Conservation (phyloP, 2,888 invertebrate genomes). For the Stomorhina lunata region DNA sequence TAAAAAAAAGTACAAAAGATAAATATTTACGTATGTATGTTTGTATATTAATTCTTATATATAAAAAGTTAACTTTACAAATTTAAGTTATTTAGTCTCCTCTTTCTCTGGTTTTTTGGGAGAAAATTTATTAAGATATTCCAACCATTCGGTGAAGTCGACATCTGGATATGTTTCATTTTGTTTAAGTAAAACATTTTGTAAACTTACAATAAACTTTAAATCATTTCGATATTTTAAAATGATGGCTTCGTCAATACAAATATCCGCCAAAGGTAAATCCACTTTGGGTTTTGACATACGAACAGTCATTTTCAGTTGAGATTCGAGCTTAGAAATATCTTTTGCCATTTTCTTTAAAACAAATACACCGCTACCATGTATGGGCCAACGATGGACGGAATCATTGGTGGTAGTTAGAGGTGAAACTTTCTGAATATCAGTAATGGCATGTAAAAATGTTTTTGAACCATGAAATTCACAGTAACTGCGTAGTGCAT, state of each 20-base stretch:
- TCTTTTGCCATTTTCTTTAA: conserved; percentile 69
- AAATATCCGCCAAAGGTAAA: conserved; percentile 71
- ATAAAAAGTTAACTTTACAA: neutral
- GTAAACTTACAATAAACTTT: conserved; percentile 69
- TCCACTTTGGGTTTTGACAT: conserved; percentile 70
- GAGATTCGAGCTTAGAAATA: conserved; percentile 63
- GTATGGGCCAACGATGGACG: conserved; percentile 66
- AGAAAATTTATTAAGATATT: conserved; percentile 66
- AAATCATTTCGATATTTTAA: conserved; percentile 70
- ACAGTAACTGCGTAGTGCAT: conserved; percentile 74
- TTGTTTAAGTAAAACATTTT: conserved; percentile 67
- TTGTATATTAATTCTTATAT: neutral
- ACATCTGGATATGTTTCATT: conserved; percentile 63
- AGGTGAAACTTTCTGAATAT: conserved; percentile 63
- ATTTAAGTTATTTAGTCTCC: conserved; percentile 23
- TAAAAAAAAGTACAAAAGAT: neutral
- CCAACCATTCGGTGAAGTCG: conserved; percentile 67
- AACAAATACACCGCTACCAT: conserved; percentile 59
- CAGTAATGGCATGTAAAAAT: conserved; percentile 70
- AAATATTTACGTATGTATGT: neutral
- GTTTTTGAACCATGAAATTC: conserved; percentile 71
- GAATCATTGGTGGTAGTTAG: conserved; percentile 67
- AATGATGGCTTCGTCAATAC: conserved; percentile 68
- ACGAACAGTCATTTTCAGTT: conserved; percentile 70
- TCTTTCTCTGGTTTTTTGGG: conserved; percentile 35